Conservation (phyloP, 2,888 invertebrate species). For the Smittia sp. region DNA sequence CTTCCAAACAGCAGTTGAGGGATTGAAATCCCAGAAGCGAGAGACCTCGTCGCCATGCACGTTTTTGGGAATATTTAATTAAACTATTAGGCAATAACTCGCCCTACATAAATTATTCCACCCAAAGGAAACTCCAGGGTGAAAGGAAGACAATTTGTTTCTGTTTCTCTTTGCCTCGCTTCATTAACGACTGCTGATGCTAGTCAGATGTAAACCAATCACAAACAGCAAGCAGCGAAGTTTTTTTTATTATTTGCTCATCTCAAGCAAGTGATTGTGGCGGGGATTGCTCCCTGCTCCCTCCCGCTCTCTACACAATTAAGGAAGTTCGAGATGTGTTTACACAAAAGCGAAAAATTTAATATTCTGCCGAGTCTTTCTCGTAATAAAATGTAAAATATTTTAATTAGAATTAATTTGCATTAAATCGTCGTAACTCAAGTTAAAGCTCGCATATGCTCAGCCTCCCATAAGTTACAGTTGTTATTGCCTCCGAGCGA, state of each 20-base stretch:
- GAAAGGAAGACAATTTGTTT: conserved; percentile 5
- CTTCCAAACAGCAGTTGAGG: not conserved
- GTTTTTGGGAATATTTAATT: conserved; percentile 1
- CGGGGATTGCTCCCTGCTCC: not conserved
- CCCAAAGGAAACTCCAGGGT: not conserved
- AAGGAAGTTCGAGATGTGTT: conserved; percentile 3
- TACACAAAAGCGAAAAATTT: conserved; percentile 1
- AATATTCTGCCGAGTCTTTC: not conserved
- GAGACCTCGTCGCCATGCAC: not conserved
- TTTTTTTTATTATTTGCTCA: not conserved
- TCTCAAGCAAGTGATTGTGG: not conserved
- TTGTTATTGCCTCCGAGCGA: not conserved
- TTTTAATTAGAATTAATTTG: conserved; percentile 10
- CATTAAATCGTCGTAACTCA: not conserved
- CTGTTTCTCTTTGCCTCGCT: not conserved
- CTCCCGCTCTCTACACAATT: not conserved
- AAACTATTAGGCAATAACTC: conserved; percentile 7
- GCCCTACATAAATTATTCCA: not conserved
- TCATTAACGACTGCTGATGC: not conserved
- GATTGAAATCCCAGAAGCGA: not conserved
- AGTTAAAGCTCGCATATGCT: not conserved
- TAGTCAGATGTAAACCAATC: not conserved
- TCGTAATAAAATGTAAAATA: not conserved
- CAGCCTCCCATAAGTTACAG: not conserved
- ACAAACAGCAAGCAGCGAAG: conserved; percentile 1